Conservation (phyloP, 2,888 invertebrate genomes). For the Osmoderma eremita region DNA sequence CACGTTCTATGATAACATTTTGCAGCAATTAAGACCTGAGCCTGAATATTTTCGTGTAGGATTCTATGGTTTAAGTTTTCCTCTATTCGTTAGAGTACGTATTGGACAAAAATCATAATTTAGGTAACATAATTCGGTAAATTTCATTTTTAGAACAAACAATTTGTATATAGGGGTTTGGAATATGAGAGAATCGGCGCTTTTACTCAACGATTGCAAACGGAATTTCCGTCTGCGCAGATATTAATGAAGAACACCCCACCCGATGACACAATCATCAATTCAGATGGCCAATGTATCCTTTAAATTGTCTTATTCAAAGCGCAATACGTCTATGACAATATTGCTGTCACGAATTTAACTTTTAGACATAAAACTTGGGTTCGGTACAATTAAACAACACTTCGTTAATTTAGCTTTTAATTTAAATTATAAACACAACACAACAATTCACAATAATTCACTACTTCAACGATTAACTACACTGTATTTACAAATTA, state of each 20-base stretch:
- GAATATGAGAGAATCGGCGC: constrained; percentile 96
- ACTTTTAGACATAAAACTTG: too few species aligned
- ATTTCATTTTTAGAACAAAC: constrained; percentile 78
- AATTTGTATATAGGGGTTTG: constrained; percentile 93
- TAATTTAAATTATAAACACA: too few species aligned
- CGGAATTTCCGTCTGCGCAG: constrained; percentile 94
- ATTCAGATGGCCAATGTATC: constrained; percentile 88
- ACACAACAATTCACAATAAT: too few species aligned
- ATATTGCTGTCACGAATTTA: too few species aligned
- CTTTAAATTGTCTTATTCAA: constrained; percentile 50
- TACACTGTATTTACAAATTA: too few species aligned
- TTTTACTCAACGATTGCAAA: constrained; percentile 91
- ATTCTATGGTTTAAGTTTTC: constrained; percentile 93
- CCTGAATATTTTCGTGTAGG: constrained; percentile 96
- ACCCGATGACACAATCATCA: constrained; percentile 86
- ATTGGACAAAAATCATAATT: background rate
- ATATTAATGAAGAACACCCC: constrained; percentile 91
- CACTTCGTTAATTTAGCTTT: too few species aligned
- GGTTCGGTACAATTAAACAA: too few species aligned
- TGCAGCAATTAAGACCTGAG: constrained; percentile 87
- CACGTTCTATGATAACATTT: constrained; percentile 89
- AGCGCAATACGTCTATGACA: too few species aligned
- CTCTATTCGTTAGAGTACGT: constrained; percentile 91
- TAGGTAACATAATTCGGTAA: background rate
- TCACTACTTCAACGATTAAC: too few species aligned